Evolutionary conservation across 2,113 vertebrate genomes (phyloP).

Genomic region (Tragelaphus imberbis): DNA sequence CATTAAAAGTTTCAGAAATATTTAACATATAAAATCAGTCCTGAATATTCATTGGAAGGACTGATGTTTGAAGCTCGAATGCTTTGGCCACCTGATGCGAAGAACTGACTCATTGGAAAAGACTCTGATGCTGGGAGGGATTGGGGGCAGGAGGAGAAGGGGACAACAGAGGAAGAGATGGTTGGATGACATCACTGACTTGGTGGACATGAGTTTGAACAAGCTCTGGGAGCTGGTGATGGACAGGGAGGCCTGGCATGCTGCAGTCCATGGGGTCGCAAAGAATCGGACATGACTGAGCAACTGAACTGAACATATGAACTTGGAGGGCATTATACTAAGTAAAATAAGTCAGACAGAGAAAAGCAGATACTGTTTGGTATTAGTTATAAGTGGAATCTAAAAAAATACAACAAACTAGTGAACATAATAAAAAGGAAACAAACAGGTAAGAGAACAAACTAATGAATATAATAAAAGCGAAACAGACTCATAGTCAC

Average conservation of each 20-base stretch:
- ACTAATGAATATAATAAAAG: background rate
- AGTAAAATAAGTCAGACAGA: background rate
- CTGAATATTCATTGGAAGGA: background rate
- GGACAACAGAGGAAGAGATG: background rate
- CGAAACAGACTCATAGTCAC: background rate
- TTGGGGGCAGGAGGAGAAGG: background rate
- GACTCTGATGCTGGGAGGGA: background rate
- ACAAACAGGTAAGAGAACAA: background rate
- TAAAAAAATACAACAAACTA: background rate
- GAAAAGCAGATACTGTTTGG: background rate
- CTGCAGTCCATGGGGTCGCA: background rate
- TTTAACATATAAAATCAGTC: background rate
- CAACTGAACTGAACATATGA: background rate
- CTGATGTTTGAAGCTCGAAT: background rate
- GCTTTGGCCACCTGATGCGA: background rate
- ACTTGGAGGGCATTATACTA: background rate
- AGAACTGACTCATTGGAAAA: background rate
- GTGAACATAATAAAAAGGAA: background rate
- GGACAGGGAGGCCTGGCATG: background rate
- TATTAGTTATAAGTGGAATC: background rate
- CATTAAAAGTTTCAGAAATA: background rate
- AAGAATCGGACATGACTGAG: background rate
- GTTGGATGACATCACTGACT: background rate
- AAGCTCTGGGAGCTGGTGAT: background rate
- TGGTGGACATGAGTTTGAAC: background rate